phyloP scores from a whole-genome alignment of 2,888 invertebrate genomes.

The Agonum fuliginosum region DNA sequence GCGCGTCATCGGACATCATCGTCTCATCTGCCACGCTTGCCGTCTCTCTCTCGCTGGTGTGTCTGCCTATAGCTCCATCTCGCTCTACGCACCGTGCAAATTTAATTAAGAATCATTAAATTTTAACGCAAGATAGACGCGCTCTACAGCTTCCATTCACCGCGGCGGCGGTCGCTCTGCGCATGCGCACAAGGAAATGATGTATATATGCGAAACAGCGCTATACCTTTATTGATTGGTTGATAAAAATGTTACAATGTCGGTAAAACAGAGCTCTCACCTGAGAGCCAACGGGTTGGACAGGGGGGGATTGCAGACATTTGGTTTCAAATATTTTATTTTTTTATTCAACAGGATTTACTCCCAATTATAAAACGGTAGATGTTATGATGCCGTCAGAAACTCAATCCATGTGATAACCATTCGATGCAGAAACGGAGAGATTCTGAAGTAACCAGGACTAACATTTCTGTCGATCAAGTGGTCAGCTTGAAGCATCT shows the following conservation, averaged over 20 bases:
- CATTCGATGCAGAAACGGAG: too few species aligned
- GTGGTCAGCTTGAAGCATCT: too few species aligned
- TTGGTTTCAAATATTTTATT: not conserved
- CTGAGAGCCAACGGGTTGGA: not conserved
- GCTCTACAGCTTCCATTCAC: conserved; percentile 14
- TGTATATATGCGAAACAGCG: conserved; percentile 41
- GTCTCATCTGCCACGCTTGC: not conserved
- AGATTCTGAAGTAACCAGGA: too few species aligned
- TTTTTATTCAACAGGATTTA: not conserved
- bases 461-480: too few species aligned
- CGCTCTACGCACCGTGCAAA: conserved; percentile 43
- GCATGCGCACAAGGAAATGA: conserved; percentile 31
- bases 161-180: not conserved
- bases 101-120: conserved; percentile 56
- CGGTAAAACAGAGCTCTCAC: conserved; percentile 19
- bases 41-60: not conserved
- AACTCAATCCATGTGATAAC: too few species aligned
- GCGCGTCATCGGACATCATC: conserved; percentile 19
- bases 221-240: conserved; percentile 55
- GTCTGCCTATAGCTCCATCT: not conserved
- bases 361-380: too few species aligned
- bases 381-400: too few species aligned
- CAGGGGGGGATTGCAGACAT: not conserved
- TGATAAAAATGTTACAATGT: conserved; percentile 51
- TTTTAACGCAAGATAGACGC: conserved; percentile 52